These are phyloP conservation scores for Apamea epomidion DNA, from an alignment of 2,888 invertebrate species.

Conservation along the genomic window DNA sequence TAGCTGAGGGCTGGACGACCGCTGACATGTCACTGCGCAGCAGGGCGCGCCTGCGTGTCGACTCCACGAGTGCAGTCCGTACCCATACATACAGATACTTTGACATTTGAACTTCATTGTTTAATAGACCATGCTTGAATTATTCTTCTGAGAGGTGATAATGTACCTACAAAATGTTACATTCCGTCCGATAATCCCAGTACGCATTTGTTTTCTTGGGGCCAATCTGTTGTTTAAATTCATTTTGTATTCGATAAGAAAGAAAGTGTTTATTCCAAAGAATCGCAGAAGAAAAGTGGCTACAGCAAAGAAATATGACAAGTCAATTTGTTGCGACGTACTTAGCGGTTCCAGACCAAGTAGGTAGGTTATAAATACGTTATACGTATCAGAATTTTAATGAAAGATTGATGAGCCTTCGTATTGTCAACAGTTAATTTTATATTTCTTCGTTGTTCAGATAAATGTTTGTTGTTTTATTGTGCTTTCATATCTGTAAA, in stretches of 20 bases:
- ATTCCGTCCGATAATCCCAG: not conserved
- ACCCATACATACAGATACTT: constrained; percentile 35
- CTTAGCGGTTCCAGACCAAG: constrained; percentile 66
- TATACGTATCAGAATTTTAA: constrained; percentile 77
- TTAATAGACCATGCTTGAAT: constrained; percentile 40
- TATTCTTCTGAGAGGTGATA: constrained; percentile 40
- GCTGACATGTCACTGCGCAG: constrained; percentile 86
- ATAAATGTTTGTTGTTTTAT: constrained; percentile 68
- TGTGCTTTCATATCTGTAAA: constrained; percentile 65
- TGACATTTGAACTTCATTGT: constrained; percentile 63
- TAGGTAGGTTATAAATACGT: constrained; percentile 80
- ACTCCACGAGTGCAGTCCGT: constrained; percentile 40
- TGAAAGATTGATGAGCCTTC: constrained; percentile 79
- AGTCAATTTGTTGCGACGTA: constrained; percentile 80
- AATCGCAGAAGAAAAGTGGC: constrained; percentile 77
- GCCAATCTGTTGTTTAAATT: not conserved
- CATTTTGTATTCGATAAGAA: not conserved
- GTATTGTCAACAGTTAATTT: constrained; percentile 81
- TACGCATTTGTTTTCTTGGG: not conserved
- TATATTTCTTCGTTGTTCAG: constrained; percentile 74
- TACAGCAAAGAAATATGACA: constrained; percentile 80
- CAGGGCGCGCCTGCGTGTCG: constrained; percentile 76
- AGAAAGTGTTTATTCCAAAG: constrained; percentile 9
- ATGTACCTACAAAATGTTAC: constrained; percentile 6
- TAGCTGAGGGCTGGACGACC: constrained; percentile 79